These are phyloP conservation scores for Pterobdella sp. DNA, from an alignment of 2,888 invertebrate species.

Conservation along the genomic window DNA sequence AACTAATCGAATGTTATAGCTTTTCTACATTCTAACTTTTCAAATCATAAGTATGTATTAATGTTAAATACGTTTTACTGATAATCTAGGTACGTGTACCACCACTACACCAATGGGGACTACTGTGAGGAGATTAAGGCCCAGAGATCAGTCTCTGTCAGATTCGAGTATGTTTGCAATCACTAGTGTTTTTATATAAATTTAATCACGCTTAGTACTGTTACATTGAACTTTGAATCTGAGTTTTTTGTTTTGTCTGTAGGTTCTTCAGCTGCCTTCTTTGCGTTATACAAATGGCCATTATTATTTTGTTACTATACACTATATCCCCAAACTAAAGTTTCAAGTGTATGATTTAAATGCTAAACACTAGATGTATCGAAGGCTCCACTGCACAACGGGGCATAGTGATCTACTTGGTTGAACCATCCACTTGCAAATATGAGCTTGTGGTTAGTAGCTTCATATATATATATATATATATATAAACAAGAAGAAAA, in stretches of 20 bases:
- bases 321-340: background rate
- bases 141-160: slow-evolving; percentile 67
- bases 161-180: slow-evolving; percentile 49
- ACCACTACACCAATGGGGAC: slow-evolving; percentile 78
- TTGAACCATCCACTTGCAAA: slow-evolving; percentile 85
- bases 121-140: slow-evolving; percentile 64
- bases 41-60: too few species aligned
- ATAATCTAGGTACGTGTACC: slow-evolving; percentile 55
- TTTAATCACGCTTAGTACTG: too few species aligned
- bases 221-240: too few species aligned
- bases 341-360: background rate
- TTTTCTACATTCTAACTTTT: too few species aligned
- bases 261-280: too few species aligned
- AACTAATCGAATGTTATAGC: too few species aligned
- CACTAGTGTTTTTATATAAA: too few species aligned
- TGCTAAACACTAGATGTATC: slow-evolving; percentile 52
- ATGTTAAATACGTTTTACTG: too few species aligned
- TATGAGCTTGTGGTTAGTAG: slow-evolving; percentile 68
- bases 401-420: slow-evolving; percentile 74
- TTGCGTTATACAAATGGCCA: too few species aligned
- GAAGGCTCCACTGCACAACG: slow-evolving; percentile 55
- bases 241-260: too few species aligned
- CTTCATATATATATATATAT: too few species aligned
- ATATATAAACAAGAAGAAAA: too few species aligned
- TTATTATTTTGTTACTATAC: background rate